A percentile compares a stretch with the other conserved stretches of the same genome.
phyloP scores from a whole-genome alignment of 2,797 vertebrate species.

The Sarcophilus harrisii region DNA sequence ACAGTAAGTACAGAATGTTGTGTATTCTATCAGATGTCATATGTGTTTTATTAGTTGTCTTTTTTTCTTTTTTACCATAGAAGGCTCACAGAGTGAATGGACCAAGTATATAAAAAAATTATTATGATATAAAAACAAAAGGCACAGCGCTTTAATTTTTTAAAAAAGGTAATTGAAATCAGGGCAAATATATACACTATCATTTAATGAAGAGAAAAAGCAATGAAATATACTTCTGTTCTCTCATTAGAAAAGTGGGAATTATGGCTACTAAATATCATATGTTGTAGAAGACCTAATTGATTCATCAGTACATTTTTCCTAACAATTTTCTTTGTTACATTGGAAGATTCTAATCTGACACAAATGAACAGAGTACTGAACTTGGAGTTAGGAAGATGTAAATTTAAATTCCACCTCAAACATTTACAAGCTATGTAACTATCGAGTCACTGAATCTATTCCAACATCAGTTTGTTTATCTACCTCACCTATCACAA shows the following conservation, averaged over 20 bases:
- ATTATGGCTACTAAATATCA: neutral
- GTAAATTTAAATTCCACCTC: neutral
- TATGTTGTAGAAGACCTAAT: neutral
- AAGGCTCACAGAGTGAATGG: neutral
- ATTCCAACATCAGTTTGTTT: neutral
- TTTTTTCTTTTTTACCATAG: neutral
- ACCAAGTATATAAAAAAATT: neutral
- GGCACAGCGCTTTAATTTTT: neutral
- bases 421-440: neutral
- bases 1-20: neutral
- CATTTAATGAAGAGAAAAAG: neutral
- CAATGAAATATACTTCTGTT: neutral
- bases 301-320: neutral
- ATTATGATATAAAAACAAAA: neutral
- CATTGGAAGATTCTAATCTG: neutral
- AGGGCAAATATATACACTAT: neutral
- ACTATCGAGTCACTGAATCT: neutral
- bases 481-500: neutral
- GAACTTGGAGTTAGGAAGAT: neutral
- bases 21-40: neutral
- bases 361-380: neutral
- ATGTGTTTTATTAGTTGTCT: neutral
- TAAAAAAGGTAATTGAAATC: neutral
- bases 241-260: neutral
- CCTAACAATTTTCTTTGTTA: neutral